phyloP scores from a whole-genome alignment of 2,797 vertebrate species.

The Salarias fasciatus region DNA sequence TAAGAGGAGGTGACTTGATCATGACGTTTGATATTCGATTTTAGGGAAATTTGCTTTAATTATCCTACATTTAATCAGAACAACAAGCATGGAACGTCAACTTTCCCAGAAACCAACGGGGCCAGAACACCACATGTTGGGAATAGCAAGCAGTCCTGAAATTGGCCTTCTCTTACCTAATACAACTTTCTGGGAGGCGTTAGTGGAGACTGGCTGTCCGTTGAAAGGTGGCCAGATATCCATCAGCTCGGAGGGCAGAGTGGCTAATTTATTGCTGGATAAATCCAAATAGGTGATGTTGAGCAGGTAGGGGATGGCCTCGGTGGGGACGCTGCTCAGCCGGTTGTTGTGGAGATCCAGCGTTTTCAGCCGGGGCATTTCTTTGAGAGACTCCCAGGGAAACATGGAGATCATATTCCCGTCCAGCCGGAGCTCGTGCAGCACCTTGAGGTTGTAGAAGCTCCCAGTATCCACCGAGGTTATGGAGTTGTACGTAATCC shows the following conservation, averaged over 20 bases:
- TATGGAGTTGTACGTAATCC: slow-evolving; percentile 94
- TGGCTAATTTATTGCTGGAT: slow-evolving; percentile 93
- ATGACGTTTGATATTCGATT: too few species aligned
- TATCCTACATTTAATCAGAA: too few species aligned
- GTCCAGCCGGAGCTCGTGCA: slow-evolving; percentile 93
- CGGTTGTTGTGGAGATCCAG: slow-evolving; percentile 95
- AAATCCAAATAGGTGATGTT: slow-evolving; percentile 94
- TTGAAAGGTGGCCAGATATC: slow-evolving; percentile 93
- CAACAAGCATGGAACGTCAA: too few species aligned
- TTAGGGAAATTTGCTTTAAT: too few species aligned
- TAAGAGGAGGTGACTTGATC: too few species aligned
- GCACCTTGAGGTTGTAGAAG: slow-evolving; percentile 95
- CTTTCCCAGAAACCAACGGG: too few species aligned
- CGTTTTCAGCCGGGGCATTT: slow-evolving; percentile 89
- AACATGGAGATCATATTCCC: slow-evolving; percentile 92
- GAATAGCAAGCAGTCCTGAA: too few species aligned
- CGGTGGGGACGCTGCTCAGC: slow-evolving; percentile 82
- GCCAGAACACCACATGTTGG: too few species aligned
- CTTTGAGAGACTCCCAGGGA: slow-evolving; percentile 92
- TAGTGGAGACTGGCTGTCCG: slow-evolving; percentile 62
- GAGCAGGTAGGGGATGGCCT: slow-evolving; percentile 84
- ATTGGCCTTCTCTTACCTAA: slow-evolving; percentile 94
- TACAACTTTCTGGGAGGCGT: slow-evolving; percentile 84
- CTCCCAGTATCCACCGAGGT: slow-evolving; percentile 86
- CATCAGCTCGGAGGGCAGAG: slow-evolving; percentile 91